phyloP scores from a whole-genome alignment of 1,140 invertebrate genomes.

The Leptopilina boulardi region DNA sequence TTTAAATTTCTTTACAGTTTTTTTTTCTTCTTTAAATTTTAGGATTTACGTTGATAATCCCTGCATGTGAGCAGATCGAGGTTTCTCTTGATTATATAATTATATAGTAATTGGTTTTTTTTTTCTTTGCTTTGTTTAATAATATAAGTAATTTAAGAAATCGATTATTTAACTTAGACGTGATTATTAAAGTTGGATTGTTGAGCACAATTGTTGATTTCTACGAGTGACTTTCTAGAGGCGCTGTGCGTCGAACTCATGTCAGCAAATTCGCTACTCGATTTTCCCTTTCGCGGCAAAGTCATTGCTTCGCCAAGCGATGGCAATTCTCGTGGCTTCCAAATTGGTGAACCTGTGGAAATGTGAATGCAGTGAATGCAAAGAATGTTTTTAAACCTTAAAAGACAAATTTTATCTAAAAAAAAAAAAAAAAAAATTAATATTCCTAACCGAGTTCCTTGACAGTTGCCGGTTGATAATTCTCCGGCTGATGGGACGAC shows the following conservation, averaged over 20 bases:
- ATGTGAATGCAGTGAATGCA: too few relatives aligned
- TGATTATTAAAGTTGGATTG: constrained; percentile 76
- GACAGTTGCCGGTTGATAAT: constrained; percentile 89
- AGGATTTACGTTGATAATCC: constrained; percentile 24
- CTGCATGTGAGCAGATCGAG: constrained; percentile 24
- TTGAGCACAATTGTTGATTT: constrained; percentile 75
- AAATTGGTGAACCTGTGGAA: constrained; percentile 74
- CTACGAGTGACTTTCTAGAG: constrained; percentile 74
- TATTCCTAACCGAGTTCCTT: constrained; percentile 85
- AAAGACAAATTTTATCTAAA: too few relatives aligned
- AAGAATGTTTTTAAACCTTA: too few relatives aligned
- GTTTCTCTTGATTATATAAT: constrained; percentile 21
- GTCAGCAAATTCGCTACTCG: constrained; percentile 72
- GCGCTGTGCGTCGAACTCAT: constrained; percentile 73
- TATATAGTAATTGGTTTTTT: too few relatives aligned
- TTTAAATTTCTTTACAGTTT: constrained; percentile 33
- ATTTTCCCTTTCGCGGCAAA: constrained; percentile 75
- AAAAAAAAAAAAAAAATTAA: too few relatives aligned
- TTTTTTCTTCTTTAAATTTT: background rate
- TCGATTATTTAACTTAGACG: constrained; percentile 67
- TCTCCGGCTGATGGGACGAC: constrained; percentile 93
- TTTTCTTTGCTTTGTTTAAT: background rate
- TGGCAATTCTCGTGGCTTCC: constrained; percentile 74
- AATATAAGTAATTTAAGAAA: constrained; percentile 48
- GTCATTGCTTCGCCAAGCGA: constrained; percentile 74